Conservation (phyloP, 2,797 vertebrate species). For the Pipistrellus kuhlii region DNA sequence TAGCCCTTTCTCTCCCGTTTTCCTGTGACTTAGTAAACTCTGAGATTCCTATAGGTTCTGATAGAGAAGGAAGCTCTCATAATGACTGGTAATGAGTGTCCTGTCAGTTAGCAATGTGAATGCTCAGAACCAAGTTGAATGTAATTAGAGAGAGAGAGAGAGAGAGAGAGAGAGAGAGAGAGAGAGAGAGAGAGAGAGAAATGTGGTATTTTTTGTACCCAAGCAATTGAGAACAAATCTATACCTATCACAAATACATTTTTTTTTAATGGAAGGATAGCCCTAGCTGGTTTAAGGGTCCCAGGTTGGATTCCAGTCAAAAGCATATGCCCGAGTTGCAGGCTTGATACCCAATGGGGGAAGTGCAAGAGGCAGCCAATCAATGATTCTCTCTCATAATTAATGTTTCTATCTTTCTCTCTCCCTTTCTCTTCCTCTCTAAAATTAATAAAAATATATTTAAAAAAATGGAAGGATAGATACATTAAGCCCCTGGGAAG, state of each 20-base stretch:
- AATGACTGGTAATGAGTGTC: not conserved
- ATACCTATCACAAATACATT: conserved; percentile 42
- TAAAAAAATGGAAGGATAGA: not conserved
- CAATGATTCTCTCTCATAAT: too few species aligned
- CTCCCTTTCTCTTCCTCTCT: too few species aligned
- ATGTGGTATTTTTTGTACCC: not conserved
- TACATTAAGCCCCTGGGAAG: not conserved
- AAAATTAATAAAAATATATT: too few species aligned
- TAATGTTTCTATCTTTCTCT: too few species aligned
- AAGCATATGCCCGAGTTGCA: too few species aligned
- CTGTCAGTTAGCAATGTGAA: conserved; percentile 4
- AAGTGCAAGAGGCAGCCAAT: too few species aligned
- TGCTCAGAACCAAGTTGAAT: not conserved
- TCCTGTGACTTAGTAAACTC: not conserved
- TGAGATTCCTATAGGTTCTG: not conserved
- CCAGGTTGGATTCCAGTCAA: too few species aligned
- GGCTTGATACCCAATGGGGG: too few species aligned
- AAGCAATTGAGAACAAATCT: conserved; percentile 13
- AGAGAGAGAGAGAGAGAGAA: not conserved
- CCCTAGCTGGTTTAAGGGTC: too few species aligned
- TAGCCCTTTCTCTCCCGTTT: not conserved
- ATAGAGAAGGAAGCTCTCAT: not conserved
- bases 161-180: too few species aligned
- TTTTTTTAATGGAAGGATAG: not conserved
- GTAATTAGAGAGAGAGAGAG: not conserved